Conservation (phyloP, 2,888 invertebrate genomes). For the Tricholauxania praeusta region DNA sequence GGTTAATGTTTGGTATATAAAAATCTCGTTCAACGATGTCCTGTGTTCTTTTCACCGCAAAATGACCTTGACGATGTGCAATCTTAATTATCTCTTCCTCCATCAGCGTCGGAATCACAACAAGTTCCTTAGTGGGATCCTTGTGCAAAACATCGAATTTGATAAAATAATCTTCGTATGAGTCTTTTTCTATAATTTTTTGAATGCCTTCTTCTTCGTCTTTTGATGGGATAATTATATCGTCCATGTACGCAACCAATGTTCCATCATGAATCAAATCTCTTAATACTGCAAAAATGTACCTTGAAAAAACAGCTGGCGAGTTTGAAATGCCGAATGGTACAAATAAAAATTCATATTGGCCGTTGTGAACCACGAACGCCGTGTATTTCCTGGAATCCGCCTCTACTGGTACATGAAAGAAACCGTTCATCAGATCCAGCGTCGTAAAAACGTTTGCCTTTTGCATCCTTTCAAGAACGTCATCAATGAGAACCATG, state of each 20-base stretch:
- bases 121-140: no score
- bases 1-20: no score
- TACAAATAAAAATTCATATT: conserved; percentile 40
- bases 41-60: no score
- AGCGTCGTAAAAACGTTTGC: conserved; percentile 46
- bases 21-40: no score
- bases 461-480: conserved; percentile 41
- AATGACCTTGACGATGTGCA: no score
- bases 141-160: no score
- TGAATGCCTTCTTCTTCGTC: conserved; percentile 34
- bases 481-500: conserved; percentile 46
- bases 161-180: no score
- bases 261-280: conserved; percentile 19
- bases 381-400: conserved; percentile 39
- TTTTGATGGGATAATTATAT: conserved; percentile 39
- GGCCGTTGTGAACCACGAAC: conserved; percentile 39
- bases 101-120: no score
- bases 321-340: conserved; percentile 38
- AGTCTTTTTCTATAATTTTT: background rate
- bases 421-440: conserved; percentile 50
- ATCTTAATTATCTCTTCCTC: no score
- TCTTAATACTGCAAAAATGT: conserved; percentile 29
- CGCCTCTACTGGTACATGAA: conserved; percentile 53
- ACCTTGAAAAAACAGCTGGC: conserved; percentile 27
- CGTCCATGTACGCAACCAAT: conserved; percentile 38